Base-by-base conservation (phyloP, 2,797 vertebrate species). In the Melopsittacus undulatus region DNA sequence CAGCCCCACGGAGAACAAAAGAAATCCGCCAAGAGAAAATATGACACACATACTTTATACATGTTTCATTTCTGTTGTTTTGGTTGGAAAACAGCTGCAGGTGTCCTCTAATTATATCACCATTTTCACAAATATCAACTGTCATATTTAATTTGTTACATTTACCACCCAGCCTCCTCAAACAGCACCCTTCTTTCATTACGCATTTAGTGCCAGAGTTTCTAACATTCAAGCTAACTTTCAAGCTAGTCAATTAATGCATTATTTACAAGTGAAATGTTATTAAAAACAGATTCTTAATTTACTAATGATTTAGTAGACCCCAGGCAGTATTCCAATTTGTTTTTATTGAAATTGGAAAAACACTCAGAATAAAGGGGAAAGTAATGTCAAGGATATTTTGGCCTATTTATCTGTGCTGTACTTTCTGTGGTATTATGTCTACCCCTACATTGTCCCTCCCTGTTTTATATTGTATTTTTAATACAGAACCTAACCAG, bases 231-330 rank as follows among this genome's bases (percentile, higher is more conserved):
- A 97, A 98, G 97, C 98, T 98, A 98, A 98, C 98, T 98, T 99
- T 99, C 98, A 98, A 98, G 97, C 98, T 98, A 98, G 98, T 98
- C 98, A 98, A 98, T 98, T 98, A 98, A 99, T 99, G 98, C 98
- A 99, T 99, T 99, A 99, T 99, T 99, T 99, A 99, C 98, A 99
- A 99, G 99, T 98, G 98, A 97, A 98, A 98, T 98, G 98, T 98
- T 99, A 99, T 99, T 99, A 99, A 99, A 99, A 99, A 98, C 98
- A 99, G 98, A 98, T 98, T 99, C 98, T 99, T 99, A 98, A 98
- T 99, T 99, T 99, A 98, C 98, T 99, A 99, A 99, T 99, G 99
- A 99, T 99, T 99, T 98, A 98, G 97, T 97, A 98, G 98, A 98
- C 98, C 98, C 97, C 98, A 98, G 99, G 98, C 98, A 98, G 98